Evolutionary conservation across 2,888 invertebrate genomes (phyloP), one percentile per base, ranked within the genome.

Genomic region (Parapristionchus giblindavisi): DNA sequence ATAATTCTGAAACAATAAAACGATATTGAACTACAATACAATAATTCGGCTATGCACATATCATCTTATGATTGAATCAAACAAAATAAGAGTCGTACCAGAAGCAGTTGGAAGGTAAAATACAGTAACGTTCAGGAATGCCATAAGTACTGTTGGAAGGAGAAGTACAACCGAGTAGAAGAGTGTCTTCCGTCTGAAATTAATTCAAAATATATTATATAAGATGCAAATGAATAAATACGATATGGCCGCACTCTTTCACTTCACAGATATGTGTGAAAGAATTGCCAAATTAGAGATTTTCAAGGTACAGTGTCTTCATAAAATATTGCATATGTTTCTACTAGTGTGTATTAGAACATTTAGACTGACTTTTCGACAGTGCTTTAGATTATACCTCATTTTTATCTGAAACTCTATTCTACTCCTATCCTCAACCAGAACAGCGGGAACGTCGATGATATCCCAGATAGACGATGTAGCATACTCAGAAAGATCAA

Each of bases 101-200:
- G 97, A 97, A 91, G 98, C 99, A 36, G 98, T 97, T 38, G 99
- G 99, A 87, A 99, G 91, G 89, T 98, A 98, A 90, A 99, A 99
- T 77, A 99, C 98, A 84, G 98, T 92, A 68, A 99, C 96, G 89
- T 96, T 97, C 84, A 99, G 93, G 90, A 99, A 99, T 83, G 98
- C 98, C 91, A 99, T 99, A 83, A 99, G 91, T 79, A 99, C 97
- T 48, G 98, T 98, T 52, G 99, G 99, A 85, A 99, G 92, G 88
- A 99, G 97, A 90, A 99, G 93, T 90, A 99, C 99, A 85, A 99
- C 97, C 8, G 99, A 98, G 90, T 99, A 99, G 91, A 99, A 99
- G 77, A 99, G 91, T 4, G 99, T 98, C 90, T 99, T 99, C 81
- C 99, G 91, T 78, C 98, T 92, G 24, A 6, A 61, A 38, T n/a